Conservation (phyloP, 2,888 invertebrate species). For the Sinelater perroti region DNA sequence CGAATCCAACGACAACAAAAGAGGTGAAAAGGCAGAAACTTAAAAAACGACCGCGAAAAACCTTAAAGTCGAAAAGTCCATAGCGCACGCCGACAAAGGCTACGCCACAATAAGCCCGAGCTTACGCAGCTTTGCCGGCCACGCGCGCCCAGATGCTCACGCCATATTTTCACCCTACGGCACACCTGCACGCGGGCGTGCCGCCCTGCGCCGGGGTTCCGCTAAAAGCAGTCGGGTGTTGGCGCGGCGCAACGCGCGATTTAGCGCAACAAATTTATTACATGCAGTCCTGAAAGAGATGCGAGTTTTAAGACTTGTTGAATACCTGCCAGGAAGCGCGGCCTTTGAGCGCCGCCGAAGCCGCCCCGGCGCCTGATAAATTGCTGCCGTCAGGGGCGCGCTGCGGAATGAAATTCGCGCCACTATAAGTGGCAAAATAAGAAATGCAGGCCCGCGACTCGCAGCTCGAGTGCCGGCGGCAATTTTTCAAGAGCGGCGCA, state of each 20-base stretch:
- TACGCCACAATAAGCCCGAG: no score
- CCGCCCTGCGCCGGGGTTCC: not conserved
- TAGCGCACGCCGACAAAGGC: no score
- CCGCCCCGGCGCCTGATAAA: not conserved
- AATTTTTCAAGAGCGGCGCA: no score
- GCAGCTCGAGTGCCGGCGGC: no score
- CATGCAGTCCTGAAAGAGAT: not conserved
- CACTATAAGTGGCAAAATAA: no score
- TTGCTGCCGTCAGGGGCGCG: not conserved
- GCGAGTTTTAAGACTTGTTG: conserved; percentile 2
- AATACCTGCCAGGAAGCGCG: not conserved
- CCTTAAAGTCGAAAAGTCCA: no score
- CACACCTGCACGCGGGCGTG: conserved; percentile 4
- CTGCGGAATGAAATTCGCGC: not conserved
- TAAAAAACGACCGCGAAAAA: no score
- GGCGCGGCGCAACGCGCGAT: conserved; percentile 2
- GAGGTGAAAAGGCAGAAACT: no score
- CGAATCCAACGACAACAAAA: no score
- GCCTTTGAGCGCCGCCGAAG: not conserved
- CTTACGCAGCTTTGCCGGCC: no score
- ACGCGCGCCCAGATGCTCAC: no score
- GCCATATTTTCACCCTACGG: conserved; percentile 10
- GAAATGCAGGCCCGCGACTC: no score
- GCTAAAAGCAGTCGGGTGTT: conserved; percentile 16
- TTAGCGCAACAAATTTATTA: conserved; percentile 2